These are phyloP conservation scores for Phrynosoma blainvillii DNA, from an alignment of 2,113 vertebrate genomes.

Conservation along the genomic window DNA sequence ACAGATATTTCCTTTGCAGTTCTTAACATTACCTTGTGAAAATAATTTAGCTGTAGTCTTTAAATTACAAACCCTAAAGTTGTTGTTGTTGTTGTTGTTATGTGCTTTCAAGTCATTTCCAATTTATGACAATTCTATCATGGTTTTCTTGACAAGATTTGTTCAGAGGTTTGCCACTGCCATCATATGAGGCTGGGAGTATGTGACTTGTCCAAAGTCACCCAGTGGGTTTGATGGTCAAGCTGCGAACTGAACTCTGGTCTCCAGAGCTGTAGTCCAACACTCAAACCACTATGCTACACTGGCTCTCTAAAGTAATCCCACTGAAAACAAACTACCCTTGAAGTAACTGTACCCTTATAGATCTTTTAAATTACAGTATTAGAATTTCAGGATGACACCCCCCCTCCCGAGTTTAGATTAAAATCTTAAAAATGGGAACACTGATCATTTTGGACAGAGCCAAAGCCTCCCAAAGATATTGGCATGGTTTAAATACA, in stretches of 20 bases:
- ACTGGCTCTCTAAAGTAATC: background rate
- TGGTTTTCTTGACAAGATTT: no score
- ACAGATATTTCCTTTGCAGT: background rate
- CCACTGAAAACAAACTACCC: background rate
- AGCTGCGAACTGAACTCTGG: no score
- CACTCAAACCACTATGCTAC: no score
- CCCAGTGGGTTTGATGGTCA: no score
- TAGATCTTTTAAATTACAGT: background rate
- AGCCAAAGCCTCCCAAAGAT: background rate
- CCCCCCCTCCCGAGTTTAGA: background rate
- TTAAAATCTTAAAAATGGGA: background rate
- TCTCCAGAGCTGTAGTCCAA: no score
- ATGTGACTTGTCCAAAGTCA: no score
- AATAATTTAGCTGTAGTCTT: background rate
- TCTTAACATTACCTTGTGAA: background rate
- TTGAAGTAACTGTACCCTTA: background rate
- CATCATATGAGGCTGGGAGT: no score
- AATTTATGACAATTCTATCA: no score
- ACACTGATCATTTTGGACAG: background rate
- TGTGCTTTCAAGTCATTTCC: no score
- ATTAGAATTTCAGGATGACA: background rate
- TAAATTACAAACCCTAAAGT: background rate
- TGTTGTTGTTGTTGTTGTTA: no score
- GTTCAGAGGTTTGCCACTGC: no score
- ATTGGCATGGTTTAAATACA: background rate